Conservation (phyloP, 2,113 vertebrate genomes). For the Sander lucioperca region DNA sequence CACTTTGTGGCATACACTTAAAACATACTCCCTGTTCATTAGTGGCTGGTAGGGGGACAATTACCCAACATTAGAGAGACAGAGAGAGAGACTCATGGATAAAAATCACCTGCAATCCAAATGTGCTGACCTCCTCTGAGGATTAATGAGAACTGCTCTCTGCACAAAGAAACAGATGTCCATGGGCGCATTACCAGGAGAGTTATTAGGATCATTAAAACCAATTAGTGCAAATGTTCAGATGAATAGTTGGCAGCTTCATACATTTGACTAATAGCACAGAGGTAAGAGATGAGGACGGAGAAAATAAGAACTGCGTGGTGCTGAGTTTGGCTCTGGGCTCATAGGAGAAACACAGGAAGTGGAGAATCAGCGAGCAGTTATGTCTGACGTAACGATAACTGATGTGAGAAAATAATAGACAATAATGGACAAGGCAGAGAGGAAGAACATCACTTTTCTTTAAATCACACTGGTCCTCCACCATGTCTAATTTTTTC, state of each 20-base stretch:
- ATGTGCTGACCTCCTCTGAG: conserved; percentile 17
- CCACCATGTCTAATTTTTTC: neutral
- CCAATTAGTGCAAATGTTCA: conserved; percentile 47
- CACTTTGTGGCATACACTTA: conserved; percentile 13
- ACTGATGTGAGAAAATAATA: neutral
- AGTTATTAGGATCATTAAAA: conserved; percentile 53
- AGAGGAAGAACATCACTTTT: neutral
- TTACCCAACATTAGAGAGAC: conserved; percentile 36
- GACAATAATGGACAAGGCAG: neutral
- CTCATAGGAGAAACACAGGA: neutral
- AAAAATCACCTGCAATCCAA: conserved; percentile 27
- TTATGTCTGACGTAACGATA: neutral
- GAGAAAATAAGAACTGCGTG: neutral
- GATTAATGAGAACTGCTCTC: conserved; percentile 41
- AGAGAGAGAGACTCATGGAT: neutral
- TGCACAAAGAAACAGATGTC: conserved; percentile 31
- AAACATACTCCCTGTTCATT: conserved; percentile 28
- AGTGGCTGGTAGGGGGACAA: conserved; percentile 4
- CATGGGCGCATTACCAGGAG: conserved; percentile 30
- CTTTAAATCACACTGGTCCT: neutral
- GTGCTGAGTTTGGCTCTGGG: neutral
- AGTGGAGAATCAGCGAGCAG: neutral
- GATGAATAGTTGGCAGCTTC: conserved; percentile 33
- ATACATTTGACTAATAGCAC: conserved; percentile 6
- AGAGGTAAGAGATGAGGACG: conserved; percentile 30